Conservation (phyloP, 2,888 invertebrate genomes). For the Callyntrura guangdongensis region DNA sequence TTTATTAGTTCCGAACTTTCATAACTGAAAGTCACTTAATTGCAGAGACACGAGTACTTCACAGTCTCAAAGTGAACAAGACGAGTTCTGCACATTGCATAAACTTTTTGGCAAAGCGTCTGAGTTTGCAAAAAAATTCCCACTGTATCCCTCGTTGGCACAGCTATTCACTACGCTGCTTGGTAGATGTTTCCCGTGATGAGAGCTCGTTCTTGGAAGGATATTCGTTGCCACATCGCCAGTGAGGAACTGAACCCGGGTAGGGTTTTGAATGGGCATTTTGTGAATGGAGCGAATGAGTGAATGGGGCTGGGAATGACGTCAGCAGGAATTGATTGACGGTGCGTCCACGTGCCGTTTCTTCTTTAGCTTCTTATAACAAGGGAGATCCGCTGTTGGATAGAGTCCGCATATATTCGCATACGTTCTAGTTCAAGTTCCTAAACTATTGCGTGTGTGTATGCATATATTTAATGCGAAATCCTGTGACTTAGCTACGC, state of each 20-base stretch:
- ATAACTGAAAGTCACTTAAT: too few relatives aligned
- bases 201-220: constrained; percentile 51
- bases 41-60: too few relatives aligned
- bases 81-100: background rate
- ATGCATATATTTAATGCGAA: constrained; percentile 26
- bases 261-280: constrained; percentile 85
- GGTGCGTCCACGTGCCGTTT: constrained; percentile 87
- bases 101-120: background rate
- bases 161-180: too few relatives aligned
- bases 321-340: constrained; percentile 91
- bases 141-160: background rate
- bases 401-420: background rate
- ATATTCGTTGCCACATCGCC: constrained; percentile 81
- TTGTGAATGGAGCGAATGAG: constrained; percentile 85
- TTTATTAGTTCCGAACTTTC: too few relatives aligned
- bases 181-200: background rate
- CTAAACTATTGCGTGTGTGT: background rate
- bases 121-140: background rate
- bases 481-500: constrained; percentile 41
- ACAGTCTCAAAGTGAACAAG: too few relatives aligned
- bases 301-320: constrained; percentile 87
- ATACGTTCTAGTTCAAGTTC: background rate
- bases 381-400: constrained; percentile 17
- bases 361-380: constrained; percentile 45
- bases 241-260: constrained; percentile 85